phyloP scores from a whole-genome alignment of 2,797 vertebrate species.

The Poecilia velifera region DNA sequence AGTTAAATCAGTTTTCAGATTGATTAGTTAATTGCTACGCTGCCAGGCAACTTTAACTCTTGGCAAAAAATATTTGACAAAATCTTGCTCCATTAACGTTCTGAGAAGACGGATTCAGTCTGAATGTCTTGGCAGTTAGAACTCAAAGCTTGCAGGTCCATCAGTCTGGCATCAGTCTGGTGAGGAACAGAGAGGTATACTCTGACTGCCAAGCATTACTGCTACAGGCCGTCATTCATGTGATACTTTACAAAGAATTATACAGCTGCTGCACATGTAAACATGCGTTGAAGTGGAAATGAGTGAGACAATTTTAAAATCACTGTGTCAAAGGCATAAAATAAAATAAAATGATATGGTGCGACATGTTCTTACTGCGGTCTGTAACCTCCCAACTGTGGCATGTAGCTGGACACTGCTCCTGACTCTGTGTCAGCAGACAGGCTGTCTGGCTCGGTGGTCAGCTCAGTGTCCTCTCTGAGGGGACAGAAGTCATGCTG shows the following conservation, averaged over 20 bases:
- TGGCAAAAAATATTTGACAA: background rate
- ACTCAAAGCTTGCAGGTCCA: background rate
- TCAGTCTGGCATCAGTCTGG: background rate
- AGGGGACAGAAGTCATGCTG: constrained; percentile 77
- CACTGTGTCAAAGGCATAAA: constrained; percentile 19
- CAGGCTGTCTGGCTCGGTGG: constrained; percentile 54
- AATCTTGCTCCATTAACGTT: background rate
- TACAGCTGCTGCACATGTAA: background rate
- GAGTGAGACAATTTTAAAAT: constrained; percentile 1
- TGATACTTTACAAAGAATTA: background rate
- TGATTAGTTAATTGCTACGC: background rate
- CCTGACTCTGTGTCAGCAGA: constrained; percentile 43
- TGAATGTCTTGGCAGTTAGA: background rate
- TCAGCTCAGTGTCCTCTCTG: constrained; percentile 71
- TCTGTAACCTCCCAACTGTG: constrained; percentile 90
- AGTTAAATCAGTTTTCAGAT: background rate
- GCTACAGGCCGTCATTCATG: background rate
- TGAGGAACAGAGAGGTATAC: background rate
- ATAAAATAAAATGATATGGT: constrained; percentile 14
- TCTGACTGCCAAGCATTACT: background rate
- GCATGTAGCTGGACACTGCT: constrained; percentile 79
- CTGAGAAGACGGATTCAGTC: background rate
- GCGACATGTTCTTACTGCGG: constrained; percentile 80
- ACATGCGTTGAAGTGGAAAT: constrained; percentile 22
- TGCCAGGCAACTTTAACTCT: background rate